Base-by-base conservation (phyloP, 2,888 invertebrate species). In the Calephelis perditalis region DNA sequence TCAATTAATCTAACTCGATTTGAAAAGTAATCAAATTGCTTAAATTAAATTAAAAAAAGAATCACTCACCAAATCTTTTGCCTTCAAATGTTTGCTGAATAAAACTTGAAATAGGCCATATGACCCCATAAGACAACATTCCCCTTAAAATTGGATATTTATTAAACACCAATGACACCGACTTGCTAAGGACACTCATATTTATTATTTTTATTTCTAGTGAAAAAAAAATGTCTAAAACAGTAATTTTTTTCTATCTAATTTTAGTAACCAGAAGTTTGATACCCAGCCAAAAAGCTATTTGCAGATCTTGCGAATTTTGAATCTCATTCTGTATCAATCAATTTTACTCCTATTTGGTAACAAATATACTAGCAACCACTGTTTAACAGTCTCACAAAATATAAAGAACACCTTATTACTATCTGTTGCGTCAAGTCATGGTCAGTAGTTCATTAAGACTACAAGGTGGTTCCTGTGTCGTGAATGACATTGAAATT, bases 101-200 rank as follows among this genome's bases (percentile, higher is more conserved):
- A 56, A 95, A 78, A 81, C 94, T 94, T 65, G 95, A 95, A 10
- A 92, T 84, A 46, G 95, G 95, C 95, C 95, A 95, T 69, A 95
- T 93, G 44, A 94, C 75, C 63, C 93, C 92, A 74, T 95, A 95
- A 0, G 94, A 92, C 61, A 93, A 83, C 94, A 95, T 94, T 65
- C 95, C 95, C 64, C 89, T 73, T 54, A 87, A 65, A 35, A 90
- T 71, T 82, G 86, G 81, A 86, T 88, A 79, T 82, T 84, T 88
- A 49, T 56, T 64, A 58, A 63, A 63, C 36, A 59, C 58, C 44
- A 83, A 81, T 56, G 75, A 72, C 60, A 77, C 76, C 57, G 69
- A 69, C 61, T 81, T 87, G 67, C 83, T 88, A 61, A 79, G 75
- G 8, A 70, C 78, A 68, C 73, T 70, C 87, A 87, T 88, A 67